These are phyloP conservation scores for Clavelina lepadiformis DNA, from an alignment of 23 tunicate genomes.

Conservation along the genomic window DNA sequence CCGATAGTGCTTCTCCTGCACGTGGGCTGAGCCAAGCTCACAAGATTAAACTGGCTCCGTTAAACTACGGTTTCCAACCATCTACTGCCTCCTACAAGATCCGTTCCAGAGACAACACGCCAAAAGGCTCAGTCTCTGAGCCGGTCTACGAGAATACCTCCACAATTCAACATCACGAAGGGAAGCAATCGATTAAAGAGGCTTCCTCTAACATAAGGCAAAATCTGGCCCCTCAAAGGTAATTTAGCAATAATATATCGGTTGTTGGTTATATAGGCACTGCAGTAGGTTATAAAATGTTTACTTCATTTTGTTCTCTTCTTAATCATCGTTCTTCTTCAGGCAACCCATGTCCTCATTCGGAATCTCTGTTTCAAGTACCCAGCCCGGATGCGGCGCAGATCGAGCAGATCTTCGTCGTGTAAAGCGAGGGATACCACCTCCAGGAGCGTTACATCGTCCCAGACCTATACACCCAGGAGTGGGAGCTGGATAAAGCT, in stretches of 20 bases:
- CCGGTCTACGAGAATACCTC: conserved; percentile 25
- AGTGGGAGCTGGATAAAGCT: conserved; percentile 29
- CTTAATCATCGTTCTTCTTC: too few relatives aligned
- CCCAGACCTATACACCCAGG: conserved; percentile 29
- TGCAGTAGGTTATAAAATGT: too few relatives aligned
- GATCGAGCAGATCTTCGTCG: conserved; percentile 2
- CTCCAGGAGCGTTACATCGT: conserved; percentile 7
- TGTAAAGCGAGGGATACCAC: background rate
- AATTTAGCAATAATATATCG: too few relatives aligned
- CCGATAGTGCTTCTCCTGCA: conserved; percentile 12
- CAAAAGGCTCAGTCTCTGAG: background rate
- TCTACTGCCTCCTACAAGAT: too few relatives aligned
- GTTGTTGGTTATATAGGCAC: too few relatives aligned
- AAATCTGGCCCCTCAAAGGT: too few relatives aligned
- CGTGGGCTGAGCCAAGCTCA: background rate
- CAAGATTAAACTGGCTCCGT: conserved; percentile 42
- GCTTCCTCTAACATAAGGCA: too few relatives aligned
- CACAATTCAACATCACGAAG: conserved; percentile 1
- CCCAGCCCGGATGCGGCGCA: conserved; percentile 11
- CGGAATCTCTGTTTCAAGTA: background rate
- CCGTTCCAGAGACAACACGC: background rate
- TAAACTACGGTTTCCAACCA: conserved; percentile 36
- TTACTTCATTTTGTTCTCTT: too few relatives aligned
- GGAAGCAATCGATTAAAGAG: too few relatives aligned
- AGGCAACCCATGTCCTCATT: background rate